Evolutionary conservation across 2,113 vertebrate genomes (phyloP).

Genomic region (Stercorarius parasiticus): DNA sequence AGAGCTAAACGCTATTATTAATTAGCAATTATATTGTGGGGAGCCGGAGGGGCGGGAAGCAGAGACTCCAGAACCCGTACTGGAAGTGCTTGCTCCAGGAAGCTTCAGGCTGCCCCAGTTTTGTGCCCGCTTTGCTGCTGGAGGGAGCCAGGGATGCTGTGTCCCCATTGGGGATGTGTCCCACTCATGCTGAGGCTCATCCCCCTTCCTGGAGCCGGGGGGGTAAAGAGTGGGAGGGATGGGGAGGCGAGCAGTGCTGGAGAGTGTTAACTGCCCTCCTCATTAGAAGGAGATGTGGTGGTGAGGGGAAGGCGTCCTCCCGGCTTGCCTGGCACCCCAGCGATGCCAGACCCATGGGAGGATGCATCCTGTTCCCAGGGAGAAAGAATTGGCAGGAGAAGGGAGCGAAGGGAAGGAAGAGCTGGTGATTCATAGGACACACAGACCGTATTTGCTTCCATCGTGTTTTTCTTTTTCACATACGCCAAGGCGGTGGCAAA

Average conservation of each 20-base stretch:
- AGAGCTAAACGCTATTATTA: slow-evolving; percentile 67
- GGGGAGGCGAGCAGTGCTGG: accelerated
- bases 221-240: neutral
- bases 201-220: neutral
- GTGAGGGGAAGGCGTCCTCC: neutral
- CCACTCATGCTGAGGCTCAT: accelerated
- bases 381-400: neutral
- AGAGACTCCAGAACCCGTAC: neutral
- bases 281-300: too few species aligned
- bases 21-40: slow-evolving; percentile 63
- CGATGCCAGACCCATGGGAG: neutral
- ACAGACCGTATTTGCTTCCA: neutral
- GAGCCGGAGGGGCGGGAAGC: neutral
- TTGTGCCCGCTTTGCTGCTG: neutral
- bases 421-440: neutral
- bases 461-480: accelerated
- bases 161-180: neutral
- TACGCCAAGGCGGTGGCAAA: neutral
- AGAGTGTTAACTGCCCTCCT: neutral
- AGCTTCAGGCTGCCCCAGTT: slow-evolving; percentile 19
- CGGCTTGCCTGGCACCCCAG: neutral
- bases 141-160: neutral
- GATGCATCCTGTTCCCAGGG: neutral
- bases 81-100: neutral
- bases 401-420: neutral